phyloP scores from a whole-genome alignment of 2,888 invertebrate genomes.

The Camponotus fellah region DNA sequence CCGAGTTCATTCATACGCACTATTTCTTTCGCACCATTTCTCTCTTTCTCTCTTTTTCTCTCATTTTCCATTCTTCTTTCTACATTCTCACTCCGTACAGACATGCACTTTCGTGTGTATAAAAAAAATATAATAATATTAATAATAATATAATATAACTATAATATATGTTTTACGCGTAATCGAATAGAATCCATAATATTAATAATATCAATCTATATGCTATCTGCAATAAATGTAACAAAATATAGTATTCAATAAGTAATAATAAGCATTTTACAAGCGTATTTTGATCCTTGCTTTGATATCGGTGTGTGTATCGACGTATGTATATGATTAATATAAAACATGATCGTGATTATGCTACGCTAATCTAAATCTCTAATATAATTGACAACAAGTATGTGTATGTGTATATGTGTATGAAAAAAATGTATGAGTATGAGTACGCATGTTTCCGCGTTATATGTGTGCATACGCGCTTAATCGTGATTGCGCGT shows the following conservation, averaged over 20 bases:
- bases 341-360: constrained; percentile 58
- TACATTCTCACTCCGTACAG: constrained; percentile 63
- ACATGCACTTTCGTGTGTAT: constrained; percentile 76
- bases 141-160: constrained; percentile 83
- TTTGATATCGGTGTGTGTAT: constrained; percentile 82
- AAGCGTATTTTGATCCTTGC: constrained; percentile 86
- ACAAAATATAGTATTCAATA: constrained; percentile 85
- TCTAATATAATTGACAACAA: constrained; percentile 61
- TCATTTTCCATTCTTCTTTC: constrained; percentile 39
- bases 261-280: constrained; percentile 84
- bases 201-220: constrained; percentile 82
- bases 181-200: constrained; percentile 84
- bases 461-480: not conserved
- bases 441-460: not conserved
- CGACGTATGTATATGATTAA: constrained; percentile 73
- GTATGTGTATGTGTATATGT: constrained; percentile 16
- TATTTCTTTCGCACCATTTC: constrained; percentile 49
- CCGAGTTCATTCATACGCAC: constrained; percentile 28
- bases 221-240: constrained; percentile 83
- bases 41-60: constrained; percentile 34
- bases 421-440: constrained; percentile 16
- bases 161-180: constrained; percentile 82
- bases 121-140: constrained; percentile 84
- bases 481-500: constrained; percentile 34
- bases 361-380: constrained; percentile 65